phyloP scores from a whole-genome alignment of 2,888 invertebrate species.

The Drosophila paracracens region DNA sequence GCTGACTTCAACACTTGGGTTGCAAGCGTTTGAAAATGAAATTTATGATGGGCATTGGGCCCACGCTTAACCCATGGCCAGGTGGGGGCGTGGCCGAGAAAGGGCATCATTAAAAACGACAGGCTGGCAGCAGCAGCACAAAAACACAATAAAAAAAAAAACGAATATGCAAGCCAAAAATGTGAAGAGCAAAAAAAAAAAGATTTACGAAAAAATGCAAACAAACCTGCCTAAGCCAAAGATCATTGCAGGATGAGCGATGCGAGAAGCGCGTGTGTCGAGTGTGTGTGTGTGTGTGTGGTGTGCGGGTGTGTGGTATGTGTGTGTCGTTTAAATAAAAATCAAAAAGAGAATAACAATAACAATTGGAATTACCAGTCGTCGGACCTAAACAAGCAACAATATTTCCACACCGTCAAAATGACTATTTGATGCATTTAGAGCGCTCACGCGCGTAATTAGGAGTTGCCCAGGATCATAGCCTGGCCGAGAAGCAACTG shows the following conservation, averaged over 20 bases:
- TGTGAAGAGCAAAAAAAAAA: constrained; percentile 3
- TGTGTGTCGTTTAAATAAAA: constrained; percentile 40
- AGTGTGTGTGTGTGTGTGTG: constrained; percentile 26
- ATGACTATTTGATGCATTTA: constrained; percentile 72
- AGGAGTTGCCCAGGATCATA: constrained; percentile 62
- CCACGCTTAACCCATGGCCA: constrained; percentile 7
- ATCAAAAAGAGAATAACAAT: constrained; percentile 37
- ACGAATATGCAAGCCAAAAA: constrained; percentile 25
- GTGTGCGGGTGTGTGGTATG: constrained; percentile 21
- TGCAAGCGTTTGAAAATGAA: constrained; percentile 42
- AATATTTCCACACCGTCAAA: constrained; percentile 52
- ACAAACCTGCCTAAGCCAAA: constrained; percentile 49
- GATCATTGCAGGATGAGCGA: constrained; percentile 51
- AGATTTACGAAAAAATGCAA: constrained; percentile 46
- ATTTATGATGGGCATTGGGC: constrained; percentile 50
- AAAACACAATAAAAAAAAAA: background rate
- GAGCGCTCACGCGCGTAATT: constrained; percentile 81
- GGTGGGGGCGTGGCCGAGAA: constrained; percentile 61
- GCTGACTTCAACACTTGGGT: constrained; percentile 66
- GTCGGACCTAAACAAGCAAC: constrained; percentile 65
- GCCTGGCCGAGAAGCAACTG: constrained; percentile 19
- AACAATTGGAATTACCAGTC: constrained; percentile 62
- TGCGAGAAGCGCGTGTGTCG: constrained; percentile 56
- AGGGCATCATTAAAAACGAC: constrained; percentile 50
- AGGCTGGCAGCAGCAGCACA: background rate